Evolutionary conservation across 2,888 invertebrate genomes (phyloP).

Genomic region (Nemapogon koenigi): DNA sequence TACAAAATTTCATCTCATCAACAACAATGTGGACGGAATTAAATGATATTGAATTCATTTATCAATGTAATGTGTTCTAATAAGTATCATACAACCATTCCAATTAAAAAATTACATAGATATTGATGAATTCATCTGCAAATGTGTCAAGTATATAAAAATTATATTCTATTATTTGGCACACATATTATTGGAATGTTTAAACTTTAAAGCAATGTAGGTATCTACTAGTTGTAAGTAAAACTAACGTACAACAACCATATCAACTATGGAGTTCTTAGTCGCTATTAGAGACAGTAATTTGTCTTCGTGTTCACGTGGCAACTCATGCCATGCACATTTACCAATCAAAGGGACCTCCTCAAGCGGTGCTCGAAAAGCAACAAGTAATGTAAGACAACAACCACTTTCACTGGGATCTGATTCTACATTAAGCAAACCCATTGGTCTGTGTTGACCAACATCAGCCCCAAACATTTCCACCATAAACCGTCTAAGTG

Average conservation of each 20-base stretch:
- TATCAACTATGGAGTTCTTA: slow-evolving; percentile 79
- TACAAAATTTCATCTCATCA: too few species aligned
- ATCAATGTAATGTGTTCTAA: too few species aligned
- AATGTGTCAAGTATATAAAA: too few species aligned
- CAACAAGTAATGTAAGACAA: slow-evolving; percentile 82
- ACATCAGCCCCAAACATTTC: slow-evolving; percentile 90
- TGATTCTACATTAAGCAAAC: slow-evolving; percentile 79
- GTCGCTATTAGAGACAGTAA: slow-evolving; percentile 71
- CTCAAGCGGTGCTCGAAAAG: slow-evolving; percentile 84
- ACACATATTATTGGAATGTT: too few species aligned
- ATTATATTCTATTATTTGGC: too few species aligned
- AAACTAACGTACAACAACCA: slow-evolving; percentile 87
- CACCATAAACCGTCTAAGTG: slow-evolving; percentile 87
- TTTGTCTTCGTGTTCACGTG: slow-evolving; percentile 70
- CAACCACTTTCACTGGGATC: slow-evolving; percentile 72
- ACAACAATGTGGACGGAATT: too few species aligned
- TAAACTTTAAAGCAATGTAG: too few species aligned
- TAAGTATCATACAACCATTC: too few species aligned
- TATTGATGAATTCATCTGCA: too few species aligned
- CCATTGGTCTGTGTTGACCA: slow-evolving; percentile 83
- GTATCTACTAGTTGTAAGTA: too few species aligned
- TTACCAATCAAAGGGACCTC: slow-evolving; percentile 87
- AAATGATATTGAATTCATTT: too few species aligned
- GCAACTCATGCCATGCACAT: slow-evolving; percentile 87
- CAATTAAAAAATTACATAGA: too few species aligned